Base-by-base conservation (phyloP, 2,888 invertebrate genomes). In the Xylota sylvarum region DNA sequence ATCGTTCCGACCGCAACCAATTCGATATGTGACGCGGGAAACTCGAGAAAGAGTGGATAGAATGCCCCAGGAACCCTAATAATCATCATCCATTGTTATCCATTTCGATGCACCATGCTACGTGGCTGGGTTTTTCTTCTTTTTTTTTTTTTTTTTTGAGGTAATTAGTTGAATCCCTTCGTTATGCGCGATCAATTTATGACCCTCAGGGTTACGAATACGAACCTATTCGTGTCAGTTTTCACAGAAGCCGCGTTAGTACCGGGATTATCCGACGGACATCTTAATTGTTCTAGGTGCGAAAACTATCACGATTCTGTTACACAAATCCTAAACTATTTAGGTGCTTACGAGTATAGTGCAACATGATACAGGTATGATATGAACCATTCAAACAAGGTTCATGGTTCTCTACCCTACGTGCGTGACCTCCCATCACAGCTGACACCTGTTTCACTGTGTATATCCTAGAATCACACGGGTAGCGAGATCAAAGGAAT, bases 1-100 rank as follows among this genome's bases (percentile, higher is more conserved):
- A 78, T 56, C 77, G 77, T 62, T 67, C 69, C 82, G 56, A 86
- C 86, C 86, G 82, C 86, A 82, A 73, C 86, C 73, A 82, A 86
- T 86, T 86, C 67, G 72, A 77, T 85, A 46, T 72, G 46, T 60
- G 58, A 60, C 85, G 65, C 83, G 79, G 67, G 72, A 67, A 67
- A 12, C 27, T 64, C 23, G 0, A 7, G 12, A 62, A 12, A 70
- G 12, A 58, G 37, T 9, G 32, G 55, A 50, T 27, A 48, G 19
- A 58, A 58, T 67, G 27, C 56, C 19, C 12, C 52, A 43, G 35
- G 70, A 55, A 65, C 72, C 76, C 82, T 69, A 67, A 77, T 86
- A 72, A 81, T 58, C 55, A 81, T 58, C 55, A 40, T 62, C 82
- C 67, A 67, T 82, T 86, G 81, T 81, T 67, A 55, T 77, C 43